A percentile compares a stretch with the other conserved stretches of the same genome.
Evolutionary conservation across 2,888 invertebrate genomes (phyloP).

Genomic region (Drosophila peninsularis): DNA sequence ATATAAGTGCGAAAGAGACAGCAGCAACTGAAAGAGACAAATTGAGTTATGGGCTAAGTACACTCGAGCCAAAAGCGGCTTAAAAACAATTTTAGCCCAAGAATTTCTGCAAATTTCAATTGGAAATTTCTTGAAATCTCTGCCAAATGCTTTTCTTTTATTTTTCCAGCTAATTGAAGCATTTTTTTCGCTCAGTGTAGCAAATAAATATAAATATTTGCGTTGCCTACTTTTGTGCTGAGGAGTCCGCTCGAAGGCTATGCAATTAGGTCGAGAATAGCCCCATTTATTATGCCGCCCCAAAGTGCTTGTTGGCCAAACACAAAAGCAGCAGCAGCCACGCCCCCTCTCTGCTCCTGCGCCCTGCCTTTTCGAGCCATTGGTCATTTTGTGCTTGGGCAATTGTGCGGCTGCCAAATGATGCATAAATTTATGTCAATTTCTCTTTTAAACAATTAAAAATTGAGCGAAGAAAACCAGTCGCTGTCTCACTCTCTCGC

Average conservation of each 20-base stretch:
- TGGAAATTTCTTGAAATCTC: background rate
- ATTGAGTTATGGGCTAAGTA: conserved; percentile 55
- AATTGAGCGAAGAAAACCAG: conserved; percentile 16
- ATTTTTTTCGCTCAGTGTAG: conserved; percentile 35
- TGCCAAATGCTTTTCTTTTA: background rate
- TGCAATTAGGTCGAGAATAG: conserved; percentile 54
- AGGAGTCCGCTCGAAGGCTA: background rate
- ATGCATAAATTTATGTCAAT: conserved; percentile 74
- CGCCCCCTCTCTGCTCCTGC: background rate
- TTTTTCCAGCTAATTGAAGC: background rate
- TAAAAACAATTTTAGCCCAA: conserved; percentile 24
- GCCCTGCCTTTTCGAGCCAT: conserved; percentile 17
- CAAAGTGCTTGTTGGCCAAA: conserved; percentile 32
- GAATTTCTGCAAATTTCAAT: conserved; percentile 16
- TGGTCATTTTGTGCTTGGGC: conserved; percentile 36
- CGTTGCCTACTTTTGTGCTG: conserved; percentile 57
- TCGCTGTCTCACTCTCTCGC: background rate
- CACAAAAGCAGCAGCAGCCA: conserved; percentile 27
- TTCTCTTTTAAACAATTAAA: conserved; percentile 74
- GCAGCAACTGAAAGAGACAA: conserved; percentile 13
- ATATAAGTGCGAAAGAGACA: conserved; percentile 1
- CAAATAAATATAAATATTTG: conserved; percentile 45
- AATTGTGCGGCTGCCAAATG: conserved; percentile 47
- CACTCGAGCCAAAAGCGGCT: conserved; percentile 26
- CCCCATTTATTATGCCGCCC: conserved; percentile 53